Conservation (phyloP, 2,797 vertebrate genomes). For the Gallinago nigripennis region DNA sequence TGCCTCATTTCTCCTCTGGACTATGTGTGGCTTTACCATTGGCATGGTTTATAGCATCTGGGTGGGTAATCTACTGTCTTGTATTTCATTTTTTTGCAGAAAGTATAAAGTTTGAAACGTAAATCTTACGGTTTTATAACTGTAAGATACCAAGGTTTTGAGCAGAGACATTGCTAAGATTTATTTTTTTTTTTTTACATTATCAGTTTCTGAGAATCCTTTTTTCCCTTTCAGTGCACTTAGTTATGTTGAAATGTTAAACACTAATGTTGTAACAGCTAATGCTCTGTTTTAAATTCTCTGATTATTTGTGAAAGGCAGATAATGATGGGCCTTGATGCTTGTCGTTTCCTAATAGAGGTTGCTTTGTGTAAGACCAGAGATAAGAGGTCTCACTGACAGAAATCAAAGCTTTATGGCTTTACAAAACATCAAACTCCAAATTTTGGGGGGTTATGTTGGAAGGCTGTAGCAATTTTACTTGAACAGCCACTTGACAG, state of each 20-base stretch:
- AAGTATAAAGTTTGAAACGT: not conserved
- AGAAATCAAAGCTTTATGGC: conserved; percentile 15
- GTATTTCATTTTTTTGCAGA: not conserved
- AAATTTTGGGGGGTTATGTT: not conserved
- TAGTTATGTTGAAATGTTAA: not conserved
- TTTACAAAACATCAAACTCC: not conserved
- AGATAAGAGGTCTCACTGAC: conserved; percentile 24
- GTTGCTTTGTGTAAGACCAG: not conserved
- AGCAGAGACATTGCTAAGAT: not conserved
- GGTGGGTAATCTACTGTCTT: not conserved
- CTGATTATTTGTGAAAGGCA: conserved; percentile 31
- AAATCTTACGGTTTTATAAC: not conserved
- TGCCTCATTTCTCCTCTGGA: conserved; percentile 10
- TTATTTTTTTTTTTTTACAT: not conserved
- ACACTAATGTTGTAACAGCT: not conserved
- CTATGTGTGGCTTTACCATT: not conserved
- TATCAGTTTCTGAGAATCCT: conserved; percentile 1
- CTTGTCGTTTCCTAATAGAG: not conserved
- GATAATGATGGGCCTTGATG: not conserved
- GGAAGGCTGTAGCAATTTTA: conserved; percentile 20
- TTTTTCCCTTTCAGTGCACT: conserved; percentile 31
- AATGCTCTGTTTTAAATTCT: conserved; percentile 8
- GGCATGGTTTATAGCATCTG: conserved; percentile 20
- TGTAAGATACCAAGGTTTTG: not conserved
- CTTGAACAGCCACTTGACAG: conserved; percentile 15